Conservation (phyloP, 2,113 vertebrate genomes). For the Hemiprocne comata region DNA sequence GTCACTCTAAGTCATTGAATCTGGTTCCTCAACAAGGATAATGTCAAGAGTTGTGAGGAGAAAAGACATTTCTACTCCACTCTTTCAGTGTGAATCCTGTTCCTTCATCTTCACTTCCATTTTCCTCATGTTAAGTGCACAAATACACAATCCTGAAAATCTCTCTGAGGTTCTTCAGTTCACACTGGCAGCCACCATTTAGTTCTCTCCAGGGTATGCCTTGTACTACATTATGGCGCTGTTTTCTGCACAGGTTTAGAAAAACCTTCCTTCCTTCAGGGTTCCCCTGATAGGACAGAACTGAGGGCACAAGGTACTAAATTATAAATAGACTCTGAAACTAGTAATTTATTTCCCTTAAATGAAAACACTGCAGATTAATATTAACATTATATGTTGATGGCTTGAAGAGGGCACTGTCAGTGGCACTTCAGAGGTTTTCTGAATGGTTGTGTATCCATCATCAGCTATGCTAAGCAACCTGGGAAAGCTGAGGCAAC, state of each 20-base stretch:
- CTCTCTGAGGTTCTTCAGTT: neutral
- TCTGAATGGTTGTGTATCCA: neutral
- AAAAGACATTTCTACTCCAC: neutral
- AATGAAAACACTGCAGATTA: neutral
- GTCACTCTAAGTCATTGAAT: neutral
- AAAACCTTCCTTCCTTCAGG: neutral
- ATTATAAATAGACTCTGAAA: neutral
- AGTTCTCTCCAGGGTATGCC: neutral
- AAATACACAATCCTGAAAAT: neutral
- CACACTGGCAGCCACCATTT: neutral
- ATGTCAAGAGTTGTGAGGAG: neutral
- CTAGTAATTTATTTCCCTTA: neutral
- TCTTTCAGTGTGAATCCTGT: neutral
- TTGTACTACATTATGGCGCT: neutral
- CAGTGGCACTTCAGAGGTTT: neutral
- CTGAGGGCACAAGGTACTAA: neutral
- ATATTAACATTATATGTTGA: neutral
- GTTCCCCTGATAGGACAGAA: neutral
- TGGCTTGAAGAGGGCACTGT: neutral
- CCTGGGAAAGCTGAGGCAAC: neutral
- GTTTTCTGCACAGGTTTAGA: neutral
- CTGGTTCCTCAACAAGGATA: neutral
- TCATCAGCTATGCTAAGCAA: neutral
- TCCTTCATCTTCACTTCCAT: neutral
- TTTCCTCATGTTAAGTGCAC: neutral